A percentile compares a stretch with the other conserved stretches of the same genome.
Evolutionary conservation across 2,888 invertebrate species (phyloP).

Genomic region (Odontocerum albicorne): DNA sequence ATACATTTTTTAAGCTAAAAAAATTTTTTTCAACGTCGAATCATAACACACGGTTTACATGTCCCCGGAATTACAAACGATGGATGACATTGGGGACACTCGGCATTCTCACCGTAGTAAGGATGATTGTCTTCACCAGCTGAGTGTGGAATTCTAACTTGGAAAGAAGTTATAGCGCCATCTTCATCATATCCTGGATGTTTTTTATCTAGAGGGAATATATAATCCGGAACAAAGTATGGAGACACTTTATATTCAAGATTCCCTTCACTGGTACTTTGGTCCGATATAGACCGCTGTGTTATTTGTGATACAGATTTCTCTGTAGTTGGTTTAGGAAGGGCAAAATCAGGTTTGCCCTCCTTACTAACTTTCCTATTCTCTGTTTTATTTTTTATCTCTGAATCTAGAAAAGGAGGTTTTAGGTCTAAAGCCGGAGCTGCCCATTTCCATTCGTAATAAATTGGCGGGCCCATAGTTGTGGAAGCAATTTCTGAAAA

Average conservation of each 20-base stretch:
- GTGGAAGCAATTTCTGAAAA: slow-evolving; percentile 48
- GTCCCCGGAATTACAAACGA: slow-evolving; percentile 63
- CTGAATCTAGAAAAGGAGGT: slow-evolving; percentile 46
- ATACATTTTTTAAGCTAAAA: too few species aligned
- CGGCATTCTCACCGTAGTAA: slow-evolving; percentile 61
- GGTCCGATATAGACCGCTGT: slow-evolving; percentile 42
- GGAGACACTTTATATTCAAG: slow-evolving; percentile 58
- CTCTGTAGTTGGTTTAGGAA: slow-evolving; percentile 39
- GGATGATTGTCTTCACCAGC: slow-evolving; percentile 46
- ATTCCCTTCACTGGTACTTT: slow-evolving; percentile 35
- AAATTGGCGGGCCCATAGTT: slow-evolving; percentile 64
- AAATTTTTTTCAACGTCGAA: slow-evolving; percentile 39
- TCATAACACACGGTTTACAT: slow-evolving; percentile 65
- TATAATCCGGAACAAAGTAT: slow-evolving; percentile 62
- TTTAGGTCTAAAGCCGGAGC: slow-evolving; percentile 61
- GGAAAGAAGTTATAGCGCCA: slow-evolving; percentile 62
- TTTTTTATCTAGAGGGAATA: slow-evolving; percentile 60
- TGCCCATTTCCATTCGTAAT: slow-evolving; percentile 69
- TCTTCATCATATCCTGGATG: slow-evolving; percentile 61
- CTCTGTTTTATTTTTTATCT: slow-evolving; percentile 48
- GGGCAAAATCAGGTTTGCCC: slow-evolving; percentile 36
- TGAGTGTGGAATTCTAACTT: slow-evolving; percentile 55
- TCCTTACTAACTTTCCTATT: slow-evolving; percentile 15
- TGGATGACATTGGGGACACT: slow-evolving; percentile 66
- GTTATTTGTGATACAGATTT: slow-evolving; percentile 43